These are phyloP conservation scores for Sinocyclocheilus anophthalmus DNA, from an alignment of 2,113 vertebrate genomes.

Conservation along the genomic window DNA sequence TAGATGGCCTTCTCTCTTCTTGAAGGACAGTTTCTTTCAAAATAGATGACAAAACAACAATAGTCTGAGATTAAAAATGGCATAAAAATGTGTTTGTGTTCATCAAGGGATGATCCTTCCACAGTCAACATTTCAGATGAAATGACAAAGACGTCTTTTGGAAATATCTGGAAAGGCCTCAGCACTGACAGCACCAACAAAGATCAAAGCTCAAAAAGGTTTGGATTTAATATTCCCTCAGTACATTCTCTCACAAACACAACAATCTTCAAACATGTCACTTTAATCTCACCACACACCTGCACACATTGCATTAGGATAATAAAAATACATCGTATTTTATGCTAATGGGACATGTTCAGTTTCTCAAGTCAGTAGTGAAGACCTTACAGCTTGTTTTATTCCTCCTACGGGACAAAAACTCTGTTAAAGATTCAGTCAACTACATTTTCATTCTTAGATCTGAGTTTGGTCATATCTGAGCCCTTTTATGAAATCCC, in stretches of 20 bases:
- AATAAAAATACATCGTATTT: background rate
- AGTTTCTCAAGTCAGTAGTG: background rate
- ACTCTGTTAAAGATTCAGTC: background rate
- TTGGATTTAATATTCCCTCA: conserved; percentile 55
- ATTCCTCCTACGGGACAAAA: too few relatives aligned
- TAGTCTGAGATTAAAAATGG: background rate
- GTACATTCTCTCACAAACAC: background rate
- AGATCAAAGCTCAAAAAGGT: conserved; percentile 94
- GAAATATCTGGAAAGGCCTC: conserved; percentile 88
- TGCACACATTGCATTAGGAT: background rate
- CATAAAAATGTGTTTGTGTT: conserved; percentile 51
- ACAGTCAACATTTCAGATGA: conserved; percentile 98
- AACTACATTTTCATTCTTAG: conserved; percentile 1
- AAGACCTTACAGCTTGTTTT: too few relatives aligned
- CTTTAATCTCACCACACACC: background rate
- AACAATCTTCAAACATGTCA: background rate
- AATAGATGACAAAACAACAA: background rate
- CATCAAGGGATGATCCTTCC: conserved; percentile 89
- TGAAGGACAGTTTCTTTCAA: background rate
- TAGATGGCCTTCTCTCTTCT: background rate
- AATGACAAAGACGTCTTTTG: conserved; percentile 94
- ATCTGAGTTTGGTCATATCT: conserved; percentile 5
- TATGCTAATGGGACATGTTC: background rate
- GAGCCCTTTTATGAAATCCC: background rate
- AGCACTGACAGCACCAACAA: conserved; percentile 88